These are phyloP conservation scores for Trochalopteron elliotii DNA, from an alignment of 2,113 vertebrate genomes.

Conservation along the genomic window DNA sequence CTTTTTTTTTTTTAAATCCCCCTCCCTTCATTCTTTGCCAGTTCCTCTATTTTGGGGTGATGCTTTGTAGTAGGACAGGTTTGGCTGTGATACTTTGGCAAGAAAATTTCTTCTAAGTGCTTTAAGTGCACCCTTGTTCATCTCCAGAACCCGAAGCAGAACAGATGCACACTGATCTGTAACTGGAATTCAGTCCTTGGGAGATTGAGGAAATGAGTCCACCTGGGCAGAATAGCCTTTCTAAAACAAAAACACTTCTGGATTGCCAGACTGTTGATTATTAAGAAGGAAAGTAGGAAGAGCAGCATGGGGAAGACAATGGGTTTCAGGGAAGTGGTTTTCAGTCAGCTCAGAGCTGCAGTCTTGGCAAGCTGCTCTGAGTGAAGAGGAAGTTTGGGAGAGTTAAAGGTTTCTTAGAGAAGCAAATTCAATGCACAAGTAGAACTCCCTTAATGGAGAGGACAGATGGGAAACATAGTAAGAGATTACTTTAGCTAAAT, in stretches of 20 bases:
- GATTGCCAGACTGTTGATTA: not conserved
- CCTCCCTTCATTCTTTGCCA: not conserved
- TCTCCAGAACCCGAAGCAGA: not conserved
- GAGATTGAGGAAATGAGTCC: not conserved
- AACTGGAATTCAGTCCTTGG: not conserved
- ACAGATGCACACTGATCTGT: not conserved
- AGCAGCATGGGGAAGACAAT: not conserved
- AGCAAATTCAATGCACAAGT: not conserved
- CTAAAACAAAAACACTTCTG: not conserved
- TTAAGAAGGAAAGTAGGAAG: not conserved
- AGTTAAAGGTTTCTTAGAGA: slow-evolving; percentile 12
- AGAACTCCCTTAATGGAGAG: slow-evolving; percentile 32
- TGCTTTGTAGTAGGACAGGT: not conserved
- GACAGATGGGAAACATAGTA: slow-evolving; percentile 33
- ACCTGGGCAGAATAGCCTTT: not conserved
- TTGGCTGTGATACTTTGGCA: not conserved
- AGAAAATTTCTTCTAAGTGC: not conserved
- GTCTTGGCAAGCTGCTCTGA: not conserved
- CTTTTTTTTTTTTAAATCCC: too few species aligned
- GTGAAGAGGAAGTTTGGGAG: not conserved
- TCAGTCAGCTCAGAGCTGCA: not conserved
- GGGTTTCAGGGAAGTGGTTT: not conserved
- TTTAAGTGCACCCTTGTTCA: not conserved
- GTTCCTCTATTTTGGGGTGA: not conserved
- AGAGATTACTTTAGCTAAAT: slow-evolving; percentile 35